A percentile compares a stretch with the other conserved stretches of the same genome.
These are phyloP conservation scores for Dermolepida albohirtum DNA, from an alignment of 2,888 invertebrate species.

Conservation along the genomic window DNA sequence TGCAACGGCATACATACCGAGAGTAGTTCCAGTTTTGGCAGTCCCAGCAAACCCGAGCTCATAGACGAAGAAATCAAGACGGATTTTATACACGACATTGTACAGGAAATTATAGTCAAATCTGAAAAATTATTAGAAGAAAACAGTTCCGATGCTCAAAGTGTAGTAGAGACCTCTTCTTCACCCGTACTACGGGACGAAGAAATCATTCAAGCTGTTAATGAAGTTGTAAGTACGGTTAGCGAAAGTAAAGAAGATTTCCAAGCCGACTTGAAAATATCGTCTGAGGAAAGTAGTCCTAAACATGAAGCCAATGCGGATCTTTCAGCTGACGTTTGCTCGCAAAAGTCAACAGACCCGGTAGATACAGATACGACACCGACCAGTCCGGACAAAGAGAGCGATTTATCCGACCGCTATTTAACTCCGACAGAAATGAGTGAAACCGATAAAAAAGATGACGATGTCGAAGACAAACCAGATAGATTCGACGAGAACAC, in stretches of 20 bases:
- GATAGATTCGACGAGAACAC: constrained; percentile 46
- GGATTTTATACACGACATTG: constrained; percentile 68
- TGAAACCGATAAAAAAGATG: constrained; percentile 60
- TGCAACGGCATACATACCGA: constrained; percentile 65
- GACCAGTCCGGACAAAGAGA: constrained; percentile 70
- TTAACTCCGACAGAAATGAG: constrained; percentile 76
- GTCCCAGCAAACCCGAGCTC: constrained; percentile 57
- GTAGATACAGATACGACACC: constrained; percentile 55
- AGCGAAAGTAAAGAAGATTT: constrained; percentile 54
- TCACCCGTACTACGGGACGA: constrained; percentile 68
- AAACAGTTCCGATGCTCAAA: constrained; percentile 46
- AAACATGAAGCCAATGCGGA: constrained; percentile 48
- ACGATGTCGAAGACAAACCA: constrained; percentile 50
- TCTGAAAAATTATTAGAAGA: constrained; percentile 67
- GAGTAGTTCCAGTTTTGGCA: constrained; percentile 61
- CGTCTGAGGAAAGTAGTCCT: constrained; percentile 47
- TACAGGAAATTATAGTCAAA: constrained; percentile 67
- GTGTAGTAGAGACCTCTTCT: constrained; percentile 13
- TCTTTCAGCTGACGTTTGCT: constrained; percentile 33
- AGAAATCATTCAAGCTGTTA: constrained; percentile 68
- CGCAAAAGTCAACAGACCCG: constrained; percentile 48
- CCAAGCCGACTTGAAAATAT: constrained; percentile 51
- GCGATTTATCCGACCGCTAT: constrained; percentile 77
- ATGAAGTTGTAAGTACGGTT: constrained; percentile 68
- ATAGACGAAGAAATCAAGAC: constrained; percentile 57